phyloP scores from a whole-genome alignment of 2,113 vertebrate genomes.

The Hydrolagus affinis region DNA sequence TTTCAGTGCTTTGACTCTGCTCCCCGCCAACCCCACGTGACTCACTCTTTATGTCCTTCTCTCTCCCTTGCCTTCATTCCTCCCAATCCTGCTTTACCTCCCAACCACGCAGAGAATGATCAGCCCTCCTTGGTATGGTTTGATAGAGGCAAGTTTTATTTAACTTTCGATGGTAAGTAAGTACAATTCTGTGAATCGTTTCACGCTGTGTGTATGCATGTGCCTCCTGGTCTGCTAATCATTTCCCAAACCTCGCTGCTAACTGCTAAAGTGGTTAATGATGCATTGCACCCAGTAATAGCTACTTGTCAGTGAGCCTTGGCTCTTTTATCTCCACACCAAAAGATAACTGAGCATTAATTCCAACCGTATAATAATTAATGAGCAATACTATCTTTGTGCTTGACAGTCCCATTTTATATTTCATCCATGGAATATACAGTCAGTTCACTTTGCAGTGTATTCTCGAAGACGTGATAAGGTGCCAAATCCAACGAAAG shows the following conservation, averaged over 20 bases:
- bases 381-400: too few species aligned
- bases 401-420: too few species aligned
- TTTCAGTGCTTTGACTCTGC: conserved; percentile 47
- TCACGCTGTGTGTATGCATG: conserved; percentile 38
- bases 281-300: too few species aligned
- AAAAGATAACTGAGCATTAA: too few species aligned
- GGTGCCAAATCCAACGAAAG: too few species aligned
- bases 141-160: conserved; percentile 99
- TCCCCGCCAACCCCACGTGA: conserved; percentile 65
- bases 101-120: conserved; percentile 96
- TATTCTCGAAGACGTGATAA: too few species aligned
- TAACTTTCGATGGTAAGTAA: conserved; percentile 99
- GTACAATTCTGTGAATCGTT: conserved; percentile 55
- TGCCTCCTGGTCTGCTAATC: background rate
- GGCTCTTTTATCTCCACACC: too few species aligned
- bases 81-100: conserved; percentile 68
- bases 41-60: conserved; percentile 95
- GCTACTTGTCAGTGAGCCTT: too few species aligned
- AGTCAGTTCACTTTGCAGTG: too few species aligned
- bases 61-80: conserved; percentile 70
- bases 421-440: too few species aligned
- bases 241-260: background rate
- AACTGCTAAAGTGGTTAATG: background rate
- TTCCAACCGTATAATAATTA: too few species aligned
- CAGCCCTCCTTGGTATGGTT: conserved; percentile 99